Conservation (phyloP, 2,797 vertebrate genomes). For the Halcyon chelicuti region DNA sequence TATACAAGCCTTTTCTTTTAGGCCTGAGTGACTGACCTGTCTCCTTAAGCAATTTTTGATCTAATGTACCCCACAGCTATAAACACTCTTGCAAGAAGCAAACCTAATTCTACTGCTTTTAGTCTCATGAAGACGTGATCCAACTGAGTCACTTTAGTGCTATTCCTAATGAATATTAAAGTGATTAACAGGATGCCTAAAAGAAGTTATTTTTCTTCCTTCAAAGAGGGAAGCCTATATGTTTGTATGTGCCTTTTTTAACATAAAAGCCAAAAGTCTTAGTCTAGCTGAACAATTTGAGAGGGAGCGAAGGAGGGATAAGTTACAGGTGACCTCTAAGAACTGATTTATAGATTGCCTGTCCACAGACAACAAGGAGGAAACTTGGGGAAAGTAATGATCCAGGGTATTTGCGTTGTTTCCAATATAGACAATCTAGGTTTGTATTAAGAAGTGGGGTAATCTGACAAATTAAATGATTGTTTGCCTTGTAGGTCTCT, state of each 20-base stretch:
- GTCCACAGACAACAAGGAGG: not conserved
- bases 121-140: not conserved
- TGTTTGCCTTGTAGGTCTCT: not conserved
- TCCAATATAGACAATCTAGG: not conserved
- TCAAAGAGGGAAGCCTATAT: not conserved
- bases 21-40: not conserved
- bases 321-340: not conserved
- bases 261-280: not conserved
- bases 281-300: not conserved
- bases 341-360: not conserved
- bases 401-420: not conserved
- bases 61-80: not conserved
- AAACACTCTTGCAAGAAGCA: not conserved
- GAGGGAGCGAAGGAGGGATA: not conserved
- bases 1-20: not conserved
- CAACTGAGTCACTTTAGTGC: not conserved
- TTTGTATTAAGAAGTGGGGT: not conserved
- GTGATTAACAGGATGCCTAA: not conserved
- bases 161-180: no score
- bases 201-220: not conserved
- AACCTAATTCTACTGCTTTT: not conserved
- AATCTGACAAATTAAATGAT: not conserved
- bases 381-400: not conserved
- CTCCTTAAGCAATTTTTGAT: not conserved
- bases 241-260: not conserved